Evolutionary conservation across 1,140 invertebrate species (phyloP).

Genomic region (Pogonus chalceus): DNA sequence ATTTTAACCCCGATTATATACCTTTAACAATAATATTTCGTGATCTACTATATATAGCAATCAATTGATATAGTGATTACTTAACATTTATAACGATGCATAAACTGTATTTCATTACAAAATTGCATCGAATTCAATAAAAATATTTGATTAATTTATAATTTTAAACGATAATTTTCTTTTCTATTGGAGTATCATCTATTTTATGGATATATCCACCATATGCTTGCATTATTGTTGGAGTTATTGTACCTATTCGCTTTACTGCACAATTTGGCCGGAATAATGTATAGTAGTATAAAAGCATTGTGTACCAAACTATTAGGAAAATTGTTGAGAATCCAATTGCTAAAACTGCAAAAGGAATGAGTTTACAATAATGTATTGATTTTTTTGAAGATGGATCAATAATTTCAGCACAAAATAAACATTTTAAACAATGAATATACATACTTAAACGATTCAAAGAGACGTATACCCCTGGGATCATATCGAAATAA

Average conservation of each 20-base stretch:
- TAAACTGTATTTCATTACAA: no score
- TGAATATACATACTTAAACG: constrained; percentile 8
- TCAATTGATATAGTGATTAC: no score
- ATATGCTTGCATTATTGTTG: constrained; percentile 14
- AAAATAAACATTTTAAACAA: background rate
- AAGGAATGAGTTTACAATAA: background rate
- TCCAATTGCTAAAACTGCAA: constrained; percentile 13
- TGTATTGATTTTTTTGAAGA: background rate
- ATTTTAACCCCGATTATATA: no score
- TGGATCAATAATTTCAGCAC: background rate
- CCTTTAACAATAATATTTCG: no score
- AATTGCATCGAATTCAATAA: no score
- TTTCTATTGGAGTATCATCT: background rate
- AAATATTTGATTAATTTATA: no score
- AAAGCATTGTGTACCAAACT: constrained; percentile 14
- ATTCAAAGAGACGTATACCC: constrained; percentile 10
- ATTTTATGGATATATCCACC: constrained; percentile 17
- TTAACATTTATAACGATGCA: no score
- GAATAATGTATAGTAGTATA: constrained; percentile 12
- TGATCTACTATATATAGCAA: no score
- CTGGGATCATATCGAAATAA: constrained; percentile 12
- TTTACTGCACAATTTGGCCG: constrained; percentile 8
- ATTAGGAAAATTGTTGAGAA: constrained; percentile 10
- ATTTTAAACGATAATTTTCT: constrained; percentile 14
- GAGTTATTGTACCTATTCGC: constrained; percentile 1